These are phyloP conservation scores for Pseudomyrmex pallidus DNA, from an alignment of 1,140 invertebrate species.

Conservation along the genomic window DNA sequence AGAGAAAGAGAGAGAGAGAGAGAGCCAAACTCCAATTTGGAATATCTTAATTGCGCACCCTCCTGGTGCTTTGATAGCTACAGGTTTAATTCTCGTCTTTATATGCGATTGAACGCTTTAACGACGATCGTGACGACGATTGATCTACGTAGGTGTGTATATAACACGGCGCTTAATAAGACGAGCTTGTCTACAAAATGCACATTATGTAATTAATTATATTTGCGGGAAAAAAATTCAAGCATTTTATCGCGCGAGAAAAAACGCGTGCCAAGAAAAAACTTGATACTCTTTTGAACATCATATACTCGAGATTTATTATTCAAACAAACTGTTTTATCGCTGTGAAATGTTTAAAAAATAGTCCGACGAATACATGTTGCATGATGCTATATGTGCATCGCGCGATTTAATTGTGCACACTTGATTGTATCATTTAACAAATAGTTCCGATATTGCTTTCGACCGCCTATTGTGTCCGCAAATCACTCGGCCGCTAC, in stretches of 20 bases:
- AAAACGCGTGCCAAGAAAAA: neutral
- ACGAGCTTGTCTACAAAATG: neutral
- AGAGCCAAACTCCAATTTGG: constrained; percentile 25
- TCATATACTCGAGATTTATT: neutral
- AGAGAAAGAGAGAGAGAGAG: too few relatives aligned
- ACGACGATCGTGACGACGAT: constrained; percentile 1
- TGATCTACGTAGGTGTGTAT: neutral
- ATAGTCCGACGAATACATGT: neutral
- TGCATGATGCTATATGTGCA: neutral
- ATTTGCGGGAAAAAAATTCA: neutral
- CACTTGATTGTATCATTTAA: constrained; percentile 40
- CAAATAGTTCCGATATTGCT: constrained; percentile 38
- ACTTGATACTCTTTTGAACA: neutral
- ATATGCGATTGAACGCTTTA: neutral
- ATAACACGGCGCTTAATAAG: neutral
- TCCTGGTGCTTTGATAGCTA: constrained; percentile 35
- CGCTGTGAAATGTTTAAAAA: neutral
- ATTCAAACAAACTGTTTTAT: neutral
- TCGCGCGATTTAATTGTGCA: neutral
- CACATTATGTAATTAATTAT: constrained; percentile 2
- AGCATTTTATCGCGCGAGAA: neutral
- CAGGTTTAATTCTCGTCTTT: constrained; percentile 27
- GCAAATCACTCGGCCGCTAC: constrained; percentile 52
- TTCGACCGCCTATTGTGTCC: constrained; percentile 14
- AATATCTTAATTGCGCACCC: constrained; percentile 52